Evolutionary conservation across 2,797 vertebrate genomes (phyloP).

Genomic region (Euthynnus affinis): DNA sequence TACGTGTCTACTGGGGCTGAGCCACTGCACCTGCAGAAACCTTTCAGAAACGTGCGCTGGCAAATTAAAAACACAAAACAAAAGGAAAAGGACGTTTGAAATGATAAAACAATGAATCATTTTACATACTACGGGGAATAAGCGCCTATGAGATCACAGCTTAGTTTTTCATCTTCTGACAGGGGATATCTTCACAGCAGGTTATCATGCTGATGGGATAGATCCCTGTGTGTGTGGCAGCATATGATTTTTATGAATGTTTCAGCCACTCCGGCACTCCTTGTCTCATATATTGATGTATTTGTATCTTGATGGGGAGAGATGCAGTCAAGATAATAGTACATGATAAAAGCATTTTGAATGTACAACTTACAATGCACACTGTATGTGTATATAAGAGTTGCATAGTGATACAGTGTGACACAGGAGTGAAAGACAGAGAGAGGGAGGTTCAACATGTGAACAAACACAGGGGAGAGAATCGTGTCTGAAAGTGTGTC

Average conservation of each 20-base stretch:
- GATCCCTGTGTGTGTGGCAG: conserved; percentile 70
- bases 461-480: conserved; percentile 33
- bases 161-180: conserved; percentile 78
- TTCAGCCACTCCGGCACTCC: conserved; percentile 64
- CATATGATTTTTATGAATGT: conserved; percentile 79
- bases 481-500: conserved; percentile 29
- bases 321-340: conserved; percentile 80
- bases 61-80: conserved; percentile 41
- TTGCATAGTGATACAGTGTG: conserved; percentile 12
- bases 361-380: conserved; percentile 58
- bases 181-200: conserved; percentile 75
- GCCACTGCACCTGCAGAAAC: conserved; percentile 72
- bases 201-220: conserved; percentile 79
- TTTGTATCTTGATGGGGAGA: conserved; percentile 77
- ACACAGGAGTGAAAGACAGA: conserved; percentile 5
- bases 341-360: conserved; percentile 78
- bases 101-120: conserved; percentile 81
- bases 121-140: conserved; percentile 66
- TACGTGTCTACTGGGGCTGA: conserved; percentile 72
- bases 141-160: conserved; percentile 68
- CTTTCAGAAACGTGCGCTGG: conserved; percentile 61
- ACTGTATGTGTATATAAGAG: conserved; percentile 16
- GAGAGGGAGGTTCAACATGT: conserved; percentile 21
- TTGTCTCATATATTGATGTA: conserved; percentile 68
- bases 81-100: conserved; percentile 60